A percentile compares a stretch with the other conserved stretches of the same genome.
Conservation (phyloP, 1,140 invertebrate species). For the Meteorus sp. region DNA sequence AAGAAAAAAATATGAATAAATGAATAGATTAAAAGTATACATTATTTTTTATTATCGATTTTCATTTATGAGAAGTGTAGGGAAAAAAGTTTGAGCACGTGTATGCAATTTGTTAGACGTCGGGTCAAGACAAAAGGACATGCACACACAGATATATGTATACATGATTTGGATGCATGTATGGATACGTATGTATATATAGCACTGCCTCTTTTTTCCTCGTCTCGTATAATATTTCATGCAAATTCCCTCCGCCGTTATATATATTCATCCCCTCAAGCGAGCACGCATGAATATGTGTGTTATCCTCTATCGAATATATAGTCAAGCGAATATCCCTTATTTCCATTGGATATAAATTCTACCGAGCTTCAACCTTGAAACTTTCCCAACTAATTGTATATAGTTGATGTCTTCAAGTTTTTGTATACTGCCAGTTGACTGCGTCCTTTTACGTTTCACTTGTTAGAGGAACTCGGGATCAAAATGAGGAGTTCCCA, state of each 20-base stretch:
- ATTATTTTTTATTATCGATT: no score
- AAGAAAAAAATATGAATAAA: no score
- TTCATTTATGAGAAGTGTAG: no score
- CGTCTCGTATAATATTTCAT: not conserved
- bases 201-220: no score
- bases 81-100: not conserved
- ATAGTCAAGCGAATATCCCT: not conserved
- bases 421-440: no score
- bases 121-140: not conserved
- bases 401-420: not conserved
- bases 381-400: not conserved
- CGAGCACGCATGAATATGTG: conserved; percentile 3
- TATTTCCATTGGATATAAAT: not conserved
- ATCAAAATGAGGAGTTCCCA: no score
- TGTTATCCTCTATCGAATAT: not conserved
- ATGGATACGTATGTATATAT: no score
- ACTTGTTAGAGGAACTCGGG: no score
- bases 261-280: not conserved
- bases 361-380: not conserved
- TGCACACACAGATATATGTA: no score
- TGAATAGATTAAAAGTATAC: no score
- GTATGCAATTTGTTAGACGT: conserved; percentile 1
- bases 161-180: no score
- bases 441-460: no score
- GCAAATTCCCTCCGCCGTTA: not conserved